Conservation (phyloP, 1,140 invertebrate genomes). For the Watersipora subatra region DNA sequence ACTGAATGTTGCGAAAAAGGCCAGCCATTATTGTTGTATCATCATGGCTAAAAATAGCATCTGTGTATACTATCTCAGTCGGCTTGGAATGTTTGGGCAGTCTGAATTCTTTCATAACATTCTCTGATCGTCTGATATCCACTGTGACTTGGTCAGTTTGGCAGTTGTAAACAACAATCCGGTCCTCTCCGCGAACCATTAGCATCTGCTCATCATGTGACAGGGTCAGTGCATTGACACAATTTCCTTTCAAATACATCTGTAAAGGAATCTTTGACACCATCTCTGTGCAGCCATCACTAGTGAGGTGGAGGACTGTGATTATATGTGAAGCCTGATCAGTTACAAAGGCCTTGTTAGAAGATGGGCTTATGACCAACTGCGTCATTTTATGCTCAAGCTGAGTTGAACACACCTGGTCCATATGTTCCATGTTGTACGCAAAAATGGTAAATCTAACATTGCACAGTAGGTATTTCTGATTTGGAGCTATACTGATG, state of each 20-base stretch:
- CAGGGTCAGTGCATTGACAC: conserved; percentile 16
- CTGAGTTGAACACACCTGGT: conserved; percentile 20
- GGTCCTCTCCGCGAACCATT: conserved; percentile 19
- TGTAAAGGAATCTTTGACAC: conserved; percentile 23
- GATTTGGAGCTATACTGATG: conserved; percentile 25
- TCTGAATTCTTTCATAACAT: conserved; percentile 29
- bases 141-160: conserved; percentile 19
- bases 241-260: conserved; percentile 19
- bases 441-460: conserved; percentile 22
- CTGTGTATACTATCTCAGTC: conserved; percentile 20
- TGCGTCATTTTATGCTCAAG: conserved; percentile 17
- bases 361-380: conserved; percentile 22
- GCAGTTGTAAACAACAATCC: conserved; percentile 25
- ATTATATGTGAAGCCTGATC: conserved; percentile 22
- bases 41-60: conserved; percentile 27
- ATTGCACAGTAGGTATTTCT: conserved; percentile 26
- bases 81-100: conserved; percentile 23
- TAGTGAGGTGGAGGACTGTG: conserved; percentile 21
- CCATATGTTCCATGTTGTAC: conserved; percentile 25
- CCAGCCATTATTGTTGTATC: conserved; percentile 24
- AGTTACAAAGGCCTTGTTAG: conserved; percentile 19
- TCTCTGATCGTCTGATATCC: conserved; percentile 19
- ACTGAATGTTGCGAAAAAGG: conserved; percentile 32
- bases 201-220: conserved; percentile 21
- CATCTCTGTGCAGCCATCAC: conserved; percentile 22